These are phyloP conservation scores for Riparia riparia DNA, from an alignment of 2,113 vertebrate genomes.

Conservation along the genomic window DNA sequence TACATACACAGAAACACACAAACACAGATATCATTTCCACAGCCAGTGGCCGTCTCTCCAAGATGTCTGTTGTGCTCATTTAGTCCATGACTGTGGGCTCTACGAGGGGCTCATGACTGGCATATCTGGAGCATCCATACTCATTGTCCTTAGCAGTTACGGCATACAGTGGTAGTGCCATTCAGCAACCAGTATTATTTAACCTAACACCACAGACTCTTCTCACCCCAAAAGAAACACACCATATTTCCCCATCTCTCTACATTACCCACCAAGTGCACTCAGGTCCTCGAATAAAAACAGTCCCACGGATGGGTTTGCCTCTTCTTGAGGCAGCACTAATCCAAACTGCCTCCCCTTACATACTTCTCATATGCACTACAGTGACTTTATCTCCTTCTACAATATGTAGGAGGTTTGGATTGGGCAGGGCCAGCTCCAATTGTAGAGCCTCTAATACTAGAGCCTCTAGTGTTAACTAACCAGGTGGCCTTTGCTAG, in stretches of 20 bases:
- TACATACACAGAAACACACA: neutral
- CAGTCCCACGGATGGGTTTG: neutral
- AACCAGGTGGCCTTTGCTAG: accelerated
- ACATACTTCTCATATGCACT: neutral
- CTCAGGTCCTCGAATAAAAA: neutral
- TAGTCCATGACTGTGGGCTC: neutral
- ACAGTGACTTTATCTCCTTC: neutral
- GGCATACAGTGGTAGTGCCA: neutral
- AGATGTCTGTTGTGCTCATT: neutral
- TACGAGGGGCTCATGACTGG: neutral
- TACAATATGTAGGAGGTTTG: neutral
- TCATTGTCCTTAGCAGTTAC: neutral
- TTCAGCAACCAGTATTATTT: neutral
- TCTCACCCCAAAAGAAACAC: neutral
- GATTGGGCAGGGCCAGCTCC: neutral
- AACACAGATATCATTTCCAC: neutral
- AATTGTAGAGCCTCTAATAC: neutral
- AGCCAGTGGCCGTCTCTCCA: accelerated
- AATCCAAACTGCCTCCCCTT: neutral
- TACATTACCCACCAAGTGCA: neutral
- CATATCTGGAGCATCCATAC: neutral
- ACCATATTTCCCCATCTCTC: neutral
- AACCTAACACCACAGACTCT: neutral
- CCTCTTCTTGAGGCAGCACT: neutral
- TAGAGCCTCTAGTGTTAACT: neutral